Evolutionary conservation across 2,113 vertebrate genomes (phyloP), one percentile per base, ranked within the genome.

Genomic region (Epinephelus moara): DNA sequence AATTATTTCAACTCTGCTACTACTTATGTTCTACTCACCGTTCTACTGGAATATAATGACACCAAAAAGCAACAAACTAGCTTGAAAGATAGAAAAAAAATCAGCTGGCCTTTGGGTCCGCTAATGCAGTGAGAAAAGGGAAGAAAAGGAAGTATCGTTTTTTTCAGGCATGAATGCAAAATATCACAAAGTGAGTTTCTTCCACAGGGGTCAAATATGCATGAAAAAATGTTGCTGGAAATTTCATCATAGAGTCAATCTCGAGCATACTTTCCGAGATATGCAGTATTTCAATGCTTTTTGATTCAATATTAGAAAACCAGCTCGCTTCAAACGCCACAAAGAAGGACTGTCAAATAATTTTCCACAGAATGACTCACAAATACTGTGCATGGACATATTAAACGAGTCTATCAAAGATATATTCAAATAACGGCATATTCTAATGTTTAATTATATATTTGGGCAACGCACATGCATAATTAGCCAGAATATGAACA

Each of bases 211-310:
- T 82, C 23, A 77, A 49, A 55, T 47, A 86, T 56, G 19, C 19
- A 77, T 27, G 10, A 18, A 33, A 74, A 71, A 59, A 52, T 4
- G 7, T 88, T 92, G 82, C 82, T 47, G 2, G 18, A 40, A 70
- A 68, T 82, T 75, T 78, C 56, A 91, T 90, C 68, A 88, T 80
- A 1, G 73, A 84, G 40, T 42, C 21, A 70, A 55, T 11, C 56
- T 70, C 49, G 19, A 70, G 61, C 61, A 80, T 9, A n/a, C 37
- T 78, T 75, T 82, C 42, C 3, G 40, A 66, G 40, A 60, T 72
- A 71, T 69, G 52, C 15, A 11, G 12, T 10, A 78, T 66, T 82
- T 70, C 25, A 53, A 30, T 23, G 27, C 18, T 71, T 67, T 73
- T 67, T 59, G 11, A 30, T 76, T 78, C 55, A 52, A 66, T 67